phyloP scores from a whole-genome alignment of 2,888 invertebrate genomes.

The Euplexia lucipara region DNA sequence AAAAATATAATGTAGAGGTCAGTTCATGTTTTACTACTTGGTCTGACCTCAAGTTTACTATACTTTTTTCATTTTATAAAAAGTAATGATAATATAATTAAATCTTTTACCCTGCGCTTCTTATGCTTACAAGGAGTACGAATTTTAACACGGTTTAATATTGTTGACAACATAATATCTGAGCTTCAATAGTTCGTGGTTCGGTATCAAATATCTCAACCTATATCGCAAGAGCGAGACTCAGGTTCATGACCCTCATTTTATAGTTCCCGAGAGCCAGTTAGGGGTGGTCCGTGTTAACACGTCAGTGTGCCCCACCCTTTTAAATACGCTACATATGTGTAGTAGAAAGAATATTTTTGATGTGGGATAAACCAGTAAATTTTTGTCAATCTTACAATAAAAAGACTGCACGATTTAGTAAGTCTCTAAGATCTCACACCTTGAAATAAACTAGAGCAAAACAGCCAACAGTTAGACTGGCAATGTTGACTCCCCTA shows the following conservation, averaged over 20 bases:
- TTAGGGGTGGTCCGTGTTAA: neutral
- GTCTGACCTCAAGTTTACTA: too few species aligned
- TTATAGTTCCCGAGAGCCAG: neutral
- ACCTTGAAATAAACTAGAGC: neutral
- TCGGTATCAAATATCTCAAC: too few species aligned
- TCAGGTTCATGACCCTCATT: constrained; percentile 24
- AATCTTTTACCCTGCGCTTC: too few species aligned
- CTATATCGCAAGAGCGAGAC: too few species aligned
- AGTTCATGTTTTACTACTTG: too few species aligned
- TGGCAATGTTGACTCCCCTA: constrained; percentile 6
- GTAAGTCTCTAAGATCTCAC: neutral
- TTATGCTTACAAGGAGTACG: too few species aligned
- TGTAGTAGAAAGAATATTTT: neutral
- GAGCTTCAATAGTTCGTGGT: too few species aligned
- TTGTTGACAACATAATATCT: too few species aligned
- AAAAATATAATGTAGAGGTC: too few species aligned
- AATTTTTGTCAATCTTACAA: neutral
- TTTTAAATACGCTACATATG: neutral
- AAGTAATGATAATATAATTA: too few species aligned
- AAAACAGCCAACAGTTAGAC: neutral
- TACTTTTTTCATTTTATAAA: too few species aligned
- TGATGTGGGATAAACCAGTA: neutral
- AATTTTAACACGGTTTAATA: too few species aligned
- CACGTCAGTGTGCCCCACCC: neutral
- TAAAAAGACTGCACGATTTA: neutral